These are phyloP conservation scores for Lamprotornis superbus DNA, from an alignment of 2,113 vertebrate species.

Conservation along the genomic window DNA sequence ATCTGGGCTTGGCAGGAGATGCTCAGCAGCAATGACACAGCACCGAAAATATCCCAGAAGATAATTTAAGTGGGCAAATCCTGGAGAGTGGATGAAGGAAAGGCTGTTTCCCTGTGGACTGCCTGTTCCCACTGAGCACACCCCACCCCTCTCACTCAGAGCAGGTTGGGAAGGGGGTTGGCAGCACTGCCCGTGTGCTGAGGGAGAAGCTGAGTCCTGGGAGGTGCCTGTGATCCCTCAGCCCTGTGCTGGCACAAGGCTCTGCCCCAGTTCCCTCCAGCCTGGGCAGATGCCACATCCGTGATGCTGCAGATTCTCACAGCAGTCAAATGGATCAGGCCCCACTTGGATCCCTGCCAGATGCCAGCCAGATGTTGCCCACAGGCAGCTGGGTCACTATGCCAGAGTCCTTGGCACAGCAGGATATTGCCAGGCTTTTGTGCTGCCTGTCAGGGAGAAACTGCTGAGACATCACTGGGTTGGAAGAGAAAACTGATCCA, in stretches of 20 bases:
- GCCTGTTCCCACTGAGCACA: neutral
- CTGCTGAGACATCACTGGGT: neutral
- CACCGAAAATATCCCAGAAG: neutral
- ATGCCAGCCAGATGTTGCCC: neutral
- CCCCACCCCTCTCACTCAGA: neutral
- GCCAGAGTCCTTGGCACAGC: neutral
- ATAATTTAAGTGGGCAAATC: neutral
- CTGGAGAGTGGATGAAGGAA: rapidly evolving
- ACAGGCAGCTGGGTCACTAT: neutral
- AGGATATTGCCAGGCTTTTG: neutral
- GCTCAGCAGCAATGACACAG: neutral
- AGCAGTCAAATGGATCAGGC: neutral
- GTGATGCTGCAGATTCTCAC: neutral
- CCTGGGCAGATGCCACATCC: rapidly evolving
- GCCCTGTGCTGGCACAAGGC: neutral
- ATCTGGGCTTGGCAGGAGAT: neutral
- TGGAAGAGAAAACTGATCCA: neutral
- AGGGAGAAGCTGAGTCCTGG: neutral
- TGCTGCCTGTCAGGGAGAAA: neutral
- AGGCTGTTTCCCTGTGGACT: rapidly evolving
- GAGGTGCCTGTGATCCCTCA: neutral
- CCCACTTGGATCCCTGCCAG: neutral
- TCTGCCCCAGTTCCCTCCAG: rapidly evolving
- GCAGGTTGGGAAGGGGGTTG: neutral
- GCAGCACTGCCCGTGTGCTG: rapidly evolving